Evolutionary conservation across 2,797 vertebrate genomes (phyloP), one percentile per base, ranked within the genome.

Genomic region (Siniperca obscura): DNA sequence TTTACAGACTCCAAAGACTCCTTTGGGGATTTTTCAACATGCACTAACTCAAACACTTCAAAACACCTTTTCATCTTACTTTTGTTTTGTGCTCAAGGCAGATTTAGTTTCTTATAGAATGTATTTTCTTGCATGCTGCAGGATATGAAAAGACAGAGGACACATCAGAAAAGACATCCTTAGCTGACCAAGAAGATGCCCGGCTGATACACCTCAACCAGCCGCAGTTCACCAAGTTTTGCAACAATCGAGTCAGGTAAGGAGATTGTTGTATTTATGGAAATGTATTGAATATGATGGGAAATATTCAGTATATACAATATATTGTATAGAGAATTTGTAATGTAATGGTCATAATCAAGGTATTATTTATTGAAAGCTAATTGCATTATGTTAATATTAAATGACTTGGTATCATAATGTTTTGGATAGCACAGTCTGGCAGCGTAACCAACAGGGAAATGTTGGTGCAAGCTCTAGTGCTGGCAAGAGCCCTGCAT

Each of bases 81-180:
- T 80, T 85, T 83, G 27, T 90, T 30, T 78, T 81, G 56, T 76
- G 67, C 76, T 80, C 36, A 79, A 53, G 44, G 61, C 48, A 55
- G 57, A 74, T 27, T 70, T 27, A 56, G 7, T 81, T 55, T 34
- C 75, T 65, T 44, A 74, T 30, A 55, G 27, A 78, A 61, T 75
- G 34, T 81, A 50, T 90, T 70, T 76, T 21, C 79, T 3, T 78
- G 55, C 50, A 62, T 57, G 85, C 90, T 90, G 91, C 93, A 99
- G 98, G 98, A 65, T 99, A 99, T 92, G 98, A 97, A 93, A 99
- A 99, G 95, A 98, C 98, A 0, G 98, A 98, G 86, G 98, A 99
- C 85, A 91, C 95, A 3, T 96, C 97, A 22, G 97, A 97, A 87
- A 99, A 98, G 94, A 98, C 98, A 8, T 98, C 98, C 1, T 89